phyloP scores from a whole-genome alignment of 2,113 vertebrate genomes.

The Odocoileus hemionus region DNA sequence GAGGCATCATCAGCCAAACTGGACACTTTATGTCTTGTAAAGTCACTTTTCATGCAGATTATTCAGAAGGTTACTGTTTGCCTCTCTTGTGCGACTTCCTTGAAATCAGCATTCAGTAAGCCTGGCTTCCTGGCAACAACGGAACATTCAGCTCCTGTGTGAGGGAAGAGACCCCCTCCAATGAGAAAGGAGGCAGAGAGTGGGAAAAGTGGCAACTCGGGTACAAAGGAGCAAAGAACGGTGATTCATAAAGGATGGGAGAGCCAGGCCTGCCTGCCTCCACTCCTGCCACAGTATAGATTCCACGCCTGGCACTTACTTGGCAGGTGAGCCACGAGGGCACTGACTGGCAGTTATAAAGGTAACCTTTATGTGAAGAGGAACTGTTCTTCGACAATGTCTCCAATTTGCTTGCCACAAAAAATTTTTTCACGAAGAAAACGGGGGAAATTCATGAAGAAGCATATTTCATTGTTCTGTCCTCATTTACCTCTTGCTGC shows the following conservation, averaged over 20 bases:
- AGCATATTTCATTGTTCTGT: constrained; percentile 18
- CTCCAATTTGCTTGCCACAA: constrained; percentile 72
- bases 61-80: constrained; percentile 27
- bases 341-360: constrained; percentile 78
- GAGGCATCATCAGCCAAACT: background rate
- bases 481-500: constrained; percentile 2
- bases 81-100: constrained; percentile 68
- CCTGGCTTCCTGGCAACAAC: constrained; percentile 72
- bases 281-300: constrained; percentile 73
- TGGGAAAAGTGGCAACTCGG: constrained; percentile 69
- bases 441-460: background rate
- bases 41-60: constrained; percentile 45
- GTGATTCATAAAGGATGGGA: constrained; percentile 77
- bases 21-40: background rate
- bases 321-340: constrained; percentile 74
- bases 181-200: constrained; percentile 66
- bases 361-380: constrained; percentile 74
- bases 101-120: constrained; percentile 75
- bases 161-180: constrained; percentile 59
- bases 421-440: background rate
- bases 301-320: constrained; percentile 79
- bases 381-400: constrained; percentile 77
- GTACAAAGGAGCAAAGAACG: constrained; percentile 78
- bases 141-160: constrained; percentile 76
- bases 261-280: constrained; percentile 69